Conservation (phyloP, 2,113 vertebrate genomes). For the Corvus moneduloides region DNA sequence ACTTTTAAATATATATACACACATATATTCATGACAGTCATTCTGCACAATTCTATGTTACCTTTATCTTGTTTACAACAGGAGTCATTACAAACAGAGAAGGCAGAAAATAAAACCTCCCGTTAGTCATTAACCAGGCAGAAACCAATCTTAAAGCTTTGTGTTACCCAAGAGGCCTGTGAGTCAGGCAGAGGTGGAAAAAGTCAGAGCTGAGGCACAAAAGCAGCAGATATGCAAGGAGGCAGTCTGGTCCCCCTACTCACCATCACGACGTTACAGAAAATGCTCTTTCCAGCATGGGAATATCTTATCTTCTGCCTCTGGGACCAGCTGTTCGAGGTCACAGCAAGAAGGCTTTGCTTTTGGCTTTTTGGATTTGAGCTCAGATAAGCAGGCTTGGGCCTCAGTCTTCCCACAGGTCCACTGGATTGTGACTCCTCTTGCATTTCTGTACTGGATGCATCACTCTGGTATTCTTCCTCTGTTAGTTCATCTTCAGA, state of each 20-base stretch:
- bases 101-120: neutral
- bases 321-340: neutral
- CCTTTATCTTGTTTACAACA: neutral
- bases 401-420: neutral
- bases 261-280: neutral
- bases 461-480: neutral
- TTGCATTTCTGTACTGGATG: neutral
- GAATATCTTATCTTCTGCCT: neutral
- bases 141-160: neutral
- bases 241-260: neutral
- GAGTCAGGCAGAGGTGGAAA: neutral
- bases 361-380: neutral
- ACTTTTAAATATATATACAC: neutral
- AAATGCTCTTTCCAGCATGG: neutral
- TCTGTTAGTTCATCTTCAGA: neutral
- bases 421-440: neutral
- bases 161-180: neutral
- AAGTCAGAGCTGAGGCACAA: neutral
- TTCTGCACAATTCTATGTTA: neutral
- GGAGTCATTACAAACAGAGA: neutral
- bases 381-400: slow-evolving; percentile 15
- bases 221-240: neutral
- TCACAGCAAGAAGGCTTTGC: neutral
- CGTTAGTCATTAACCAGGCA: neutral
- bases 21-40: neutral